Base-by-base conservation (phyloP, 2,888 invertebrate genomes). In the Aricia artaxerxes region DNA sequence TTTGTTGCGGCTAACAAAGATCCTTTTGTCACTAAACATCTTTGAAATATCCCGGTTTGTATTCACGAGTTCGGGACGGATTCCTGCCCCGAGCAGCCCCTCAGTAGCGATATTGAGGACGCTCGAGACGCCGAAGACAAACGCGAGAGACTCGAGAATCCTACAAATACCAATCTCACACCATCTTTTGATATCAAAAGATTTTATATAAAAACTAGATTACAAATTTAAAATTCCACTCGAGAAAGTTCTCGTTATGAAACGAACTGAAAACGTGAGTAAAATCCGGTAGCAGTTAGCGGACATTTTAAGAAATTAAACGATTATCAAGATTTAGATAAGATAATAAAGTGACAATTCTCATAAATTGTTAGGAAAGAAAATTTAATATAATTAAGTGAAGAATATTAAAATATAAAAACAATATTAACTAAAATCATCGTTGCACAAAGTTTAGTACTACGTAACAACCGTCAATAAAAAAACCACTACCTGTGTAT, bases 111-210 rank as follows among this genome's bases (percentile, higher is more conserved):
- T 83, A 86, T 89, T 84, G 86, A 91, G 89, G 85, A 87, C 84
- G 84, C 89, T 91, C 85, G 83, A 88, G 84, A 82, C 83, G 79
- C 83, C 83, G 84, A 85, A 89, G 88, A 88, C 88, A 85, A 85
- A 85, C 86, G 85, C 86, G 64, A 75, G 73, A 79, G 44, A 61
- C 86, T 87, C 87, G 87, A 85, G 83, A 84, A 85, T 88, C 72
- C 81, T 88, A 83, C 86, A 88, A 88, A 89, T 90, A 89, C 89
- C 88, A 88, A 89, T 88, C 88, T 88, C 79, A 38, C 80, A 76
- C 35, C 80, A 80, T 77, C 44, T 44, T 61, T 61, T 31, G 35
- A 69, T 69, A 69, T 24, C 24, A 24, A 24, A 24, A 24, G 24
- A 24, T 24, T 24, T 24, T 24, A 24, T 24, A 24, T 69, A 0